Percentiles rank a stretch among this genome's conserved stretches.
These are phyloP conservation scores for Herminia tarsipennalis DNA, from an alignment of 2,888 invertebrate genomes.

Conservation along the genomic window DNA sequence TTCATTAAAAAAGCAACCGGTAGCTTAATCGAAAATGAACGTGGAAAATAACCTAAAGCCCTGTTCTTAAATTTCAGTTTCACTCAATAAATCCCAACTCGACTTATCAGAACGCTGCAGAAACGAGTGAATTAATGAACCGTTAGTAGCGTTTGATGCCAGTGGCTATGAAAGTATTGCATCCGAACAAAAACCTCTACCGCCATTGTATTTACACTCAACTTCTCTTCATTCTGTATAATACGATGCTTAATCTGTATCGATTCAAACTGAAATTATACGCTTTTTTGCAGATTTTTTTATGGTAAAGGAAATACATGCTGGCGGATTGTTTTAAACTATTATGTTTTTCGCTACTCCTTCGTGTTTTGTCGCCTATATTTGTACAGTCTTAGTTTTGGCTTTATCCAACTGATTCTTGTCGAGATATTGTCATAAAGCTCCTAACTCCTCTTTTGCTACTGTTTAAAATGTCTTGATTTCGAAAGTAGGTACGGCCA, in stretches of 20 bases:
- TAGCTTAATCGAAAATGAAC: too few relatives aligned
- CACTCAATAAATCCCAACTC: constrained; percentile 7
- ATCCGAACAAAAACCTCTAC: constrained; percentile 7
- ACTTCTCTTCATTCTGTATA: constrained; percentile 3
- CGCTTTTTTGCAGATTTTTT: too few relatives aligned
- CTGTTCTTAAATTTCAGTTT: constrained; percentile 4
- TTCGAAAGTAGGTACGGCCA: not conserved
- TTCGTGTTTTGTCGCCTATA: too few relatives aligned
- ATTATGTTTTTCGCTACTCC: too few relatives aligned
- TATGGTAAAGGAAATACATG: too few relatives aligned
- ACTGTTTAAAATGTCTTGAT: constrained; percentile 13
- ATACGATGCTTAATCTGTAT: constrained; percentile 16
- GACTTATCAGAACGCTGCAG: constrained; percentile 16
- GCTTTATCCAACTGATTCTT: too few relatives aligned
- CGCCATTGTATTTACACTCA: constrained; percentile 7
- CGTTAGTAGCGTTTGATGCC: constrained; percentile 9
- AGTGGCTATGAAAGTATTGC: constrained; percentile 7
- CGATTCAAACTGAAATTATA: constrained; percentile 27
- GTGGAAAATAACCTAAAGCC: too few relatives aligned
- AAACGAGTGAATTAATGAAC: constrained; percentile 15
- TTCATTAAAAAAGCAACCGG: too few relatives aligned
- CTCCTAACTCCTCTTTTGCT: too few relatives aligned
- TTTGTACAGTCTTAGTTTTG: too few relatives aligned
- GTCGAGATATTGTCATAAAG: too few relatives aligned
- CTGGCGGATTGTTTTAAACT: too few relatives aligned